Base-by-base conservation (phyloP, 1,140 invertebrate species). In the Pogonomyrmex barbatus region DNA sequence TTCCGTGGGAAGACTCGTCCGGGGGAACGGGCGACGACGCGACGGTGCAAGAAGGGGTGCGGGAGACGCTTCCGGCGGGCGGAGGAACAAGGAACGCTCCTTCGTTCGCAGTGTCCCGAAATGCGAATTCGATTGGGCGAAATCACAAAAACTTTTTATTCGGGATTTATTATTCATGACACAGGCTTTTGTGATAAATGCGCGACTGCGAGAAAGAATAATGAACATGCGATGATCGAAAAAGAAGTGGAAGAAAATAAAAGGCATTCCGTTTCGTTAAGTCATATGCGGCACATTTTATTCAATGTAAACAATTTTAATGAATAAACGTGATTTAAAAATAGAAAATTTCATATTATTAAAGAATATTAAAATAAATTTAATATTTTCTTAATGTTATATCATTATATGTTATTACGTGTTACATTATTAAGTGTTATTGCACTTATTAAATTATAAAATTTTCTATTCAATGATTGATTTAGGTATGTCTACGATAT, bases 121-220 rank as follows among this genome's bases (percentile, higher is more conserved):
- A 83, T 83, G 68, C 68, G 68, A 83, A 60, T 62, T 60, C 79
- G 68, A 83, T 83, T 75, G 68, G 45, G 30, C 54, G 56, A 81
- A 81, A 81, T n/a, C 68, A 8, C 54, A 33, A 50, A 24, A 50
- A 83, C 70, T 75, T 83, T 73, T 83, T 75, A 56, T 45, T 45
- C 33, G 6, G 45, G 47, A 60, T 83, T 83, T 83, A 83, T 83
- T 75, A 83, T 83, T 83, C 68, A 73, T 17, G 42, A 12, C 52
- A n/a, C 42, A 42, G 47, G n/a, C 30, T 75, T 62, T 60, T 36
- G 50, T 71, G 68, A 73, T 39, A 60, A 58, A 81, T 33, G 63
- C 77, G 39, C 50, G 84, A n/a, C 58, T 39, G 17, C 24, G 54
- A 81, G 62, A 54, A 78, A 85, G 33, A 58, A 81, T 24, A 67